A percentile compares a stretch with the other conserved stretches of the same genome.
Evolutionary conservation across 2,113 vertebrate species (phyloP).

Genomic region (Sminthopsis crassicaudata): DNA sequence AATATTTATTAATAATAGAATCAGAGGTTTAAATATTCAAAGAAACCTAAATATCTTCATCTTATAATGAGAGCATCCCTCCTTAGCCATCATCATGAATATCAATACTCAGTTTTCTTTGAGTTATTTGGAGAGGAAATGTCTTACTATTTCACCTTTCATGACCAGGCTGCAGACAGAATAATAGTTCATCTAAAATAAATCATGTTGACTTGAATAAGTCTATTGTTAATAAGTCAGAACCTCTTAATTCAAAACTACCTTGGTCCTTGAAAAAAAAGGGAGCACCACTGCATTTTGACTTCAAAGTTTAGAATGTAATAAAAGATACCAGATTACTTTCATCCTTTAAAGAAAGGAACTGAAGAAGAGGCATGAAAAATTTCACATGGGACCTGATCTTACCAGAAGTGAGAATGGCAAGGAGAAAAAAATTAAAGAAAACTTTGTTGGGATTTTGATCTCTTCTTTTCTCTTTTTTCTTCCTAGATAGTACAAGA

Average conservation of each 20-base stretch:
- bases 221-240: neutral
- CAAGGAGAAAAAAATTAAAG: neutral
- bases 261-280: neutral
- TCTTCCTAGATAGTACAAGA: neutral
- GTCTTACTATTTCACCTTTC: neutral
- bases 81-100: neutral
- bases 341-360: neutral
- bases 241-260: neutral
- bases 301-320: neutral
- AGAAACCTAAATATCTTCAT: slow-evolving; percentile 23
- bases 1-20: slow-evolving; percentile 13
- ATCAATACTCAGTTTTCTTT: neutral
- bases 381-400: neutral
- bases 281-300: neutral
- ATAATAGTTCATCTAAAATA: neutral
- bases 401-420: neutral
- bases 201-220: neutral
- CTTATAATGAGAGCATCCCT: neutral
- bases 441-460: neutral
- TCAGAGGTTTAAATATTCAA: slow-evolving; percentile 30
- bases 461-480: neutral
- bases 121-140: neutral
- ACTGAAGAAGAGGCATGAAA: neutral
- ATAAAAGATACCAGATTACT: neutral
- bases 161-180: neutral